Base-by-base conservation (phyloP, 2,888 invertebrate species). In the Atrina japonica region DNA sequence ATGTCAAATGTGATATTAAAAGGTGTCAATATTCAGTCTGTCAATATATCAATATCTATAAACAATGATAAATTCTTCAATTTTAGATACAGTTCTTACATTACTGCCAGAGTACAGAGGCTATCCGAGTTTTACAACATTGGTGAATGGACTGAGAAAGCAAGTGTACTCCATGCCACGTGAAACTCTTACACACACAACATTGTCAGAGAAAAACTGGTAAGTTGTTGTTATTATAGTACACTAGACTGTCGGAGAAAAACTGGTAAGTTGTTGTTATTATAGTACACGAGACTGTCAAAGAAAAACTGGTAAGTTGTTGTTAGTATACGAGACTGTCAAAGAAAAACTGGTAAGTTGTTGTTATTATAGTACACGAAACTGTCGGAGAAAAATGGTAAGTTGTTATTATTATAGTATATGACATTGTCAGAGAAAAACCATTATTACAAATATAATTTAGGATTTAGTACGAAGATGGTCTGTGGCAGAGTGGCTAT, bases 181-280 rank as follows among this genome's bases (percentile, higher is more conserved):
- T 75, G 93, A 93, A 85, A 93, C 94, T 49, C 92, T 96, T 77
- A 95, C 95, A 0, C 94, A 94, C 77, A 93, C 94, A 7, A 93
- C 94, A 73, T 91, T 96, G 18, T 94, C 95, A 0, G 96, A 96
- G 88, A 94, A 94, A 87, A 95, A 94, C 82, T 96, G 96, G 96
- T 93, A 86, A 83, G 82, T 60, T 52, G 6, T 9, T 16, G n/a
- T 3, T 16, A 29, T n/a, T n/a, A n/a, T n/a, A n/a, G n/a, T n/a
- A 94, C 77, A 93, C 94, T 6, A 93, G 94, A 73, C 91, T 96
- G 18, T 94, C 95, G 0, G 96, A 96, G 88, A 94, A 94, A 87
- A 95, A 94, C 82, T 96, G 96, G 96, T 93, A 86, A 83, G 82
- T 60, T 52, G 6, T 9, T 16, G n/a, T 3, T 16, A 29, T n/a